These are phyloP conservation scores for Chloropsis hardwickii DNA, from an alignment of 2,113 vertebrate species.

Conservation along the genomic window DNA sequence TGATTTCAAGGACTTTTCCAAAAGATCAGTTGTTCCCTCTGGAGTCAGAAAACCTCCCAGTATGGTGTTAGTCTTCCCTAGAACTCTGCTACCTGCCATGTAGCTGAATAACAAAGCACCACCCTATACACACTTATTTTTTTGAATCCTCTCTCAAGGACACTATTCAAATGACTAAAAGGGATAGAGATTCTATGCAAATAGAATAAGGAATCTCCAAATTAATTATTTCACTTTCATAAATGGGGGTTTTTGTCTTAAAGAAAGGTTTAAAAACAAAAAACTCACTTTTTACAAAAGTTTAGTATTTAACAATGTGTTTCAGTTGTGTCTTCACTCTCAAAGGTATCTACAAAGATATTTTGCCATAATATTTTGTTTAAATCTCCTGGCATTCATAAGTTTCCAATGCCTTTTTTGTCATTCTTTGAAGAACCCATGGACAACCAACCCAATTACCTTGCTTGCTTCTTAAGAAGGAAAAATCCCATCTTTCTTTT, in stretches of 20 bases:
- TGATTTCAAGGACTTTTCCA: neutral
- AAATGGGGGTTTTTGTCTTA: neutral
- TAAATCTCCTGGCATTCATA: neutral
- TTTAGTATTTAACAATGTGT: neutral
- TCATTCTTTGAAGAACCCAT: neutral
- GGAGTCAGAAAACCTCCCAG: neutral
- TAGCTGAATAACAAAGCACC: neutral
- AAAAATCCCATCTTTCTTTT: neutral
- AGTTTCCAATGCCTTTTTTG: neutral
- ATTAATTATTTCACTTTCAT: neutral
- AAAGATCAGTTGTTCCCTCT: neutral
- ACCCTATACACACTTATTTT: rapidly evolving
- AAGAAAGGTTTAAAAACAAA: neutral
- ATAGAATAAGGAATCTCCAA: neutral
- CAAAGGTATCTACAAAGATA: neutral
- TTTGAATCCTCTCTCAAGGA: neutral
- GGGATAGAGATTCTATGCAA: neutral
- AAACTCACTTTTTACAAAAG: neutral
- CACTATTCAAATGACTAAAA: neutral
- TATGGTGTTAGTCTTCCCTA: neutral
- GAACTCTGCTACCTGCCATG: neutral
- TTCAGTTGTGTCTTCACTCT: neutral
- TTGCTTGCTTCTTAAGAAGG: neutral
- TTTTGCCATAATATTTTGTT: neutral
- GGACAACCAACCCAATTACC: neutral